Base-by-base conservation (phyloP, 2,888 invertebrate genomes). In the Drosophila mimetica region DNA sequence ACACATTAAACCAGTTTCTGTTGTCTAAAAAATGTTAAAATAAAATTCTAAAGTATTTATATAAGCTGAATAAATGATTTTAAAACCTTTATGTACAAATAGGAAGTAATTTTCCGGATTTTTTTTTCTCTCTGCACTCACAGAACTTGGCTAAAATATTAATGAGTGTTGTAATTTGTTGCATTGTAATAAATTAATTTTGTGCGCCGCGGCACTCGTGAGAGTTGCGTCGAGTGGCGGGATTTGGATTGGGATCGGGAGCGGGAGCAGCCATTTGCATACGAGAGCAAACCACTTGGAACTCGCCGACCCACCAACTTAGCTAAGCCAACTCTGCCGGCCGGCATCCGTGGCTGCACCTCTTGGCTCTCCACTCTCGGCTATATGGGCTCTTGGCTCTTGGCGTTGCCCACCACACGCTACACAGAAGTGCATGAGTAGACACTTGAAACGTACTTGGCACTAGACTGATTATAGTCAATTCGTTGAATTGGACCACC, bases 381-480 rank as follows among this genome's bases (percentile, higher is more conserved):
- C 37, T 39, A 5, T 34, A 20, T 20, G 41, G 41, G 13, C 30
- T 41, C 41, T 44, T 28, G 28, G 18, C 69, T 52, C 47, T 54
- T 42, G 46, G 36, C 55, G 30, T 34, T 50, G 52, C 50, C 46
- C 60, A 39, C 69, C 55, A 66, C 59, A 65, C 58, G 57, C 57
- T 42, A 55, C 58, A 66, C 53, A 60, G 86, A 73, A 88, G 86
- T 88, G 82, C 84, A 80, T 83, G 88, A 88, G 88, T 84, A 88
- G 88, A 75, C 79, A 85, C 89, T 85, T 82, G 75, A 84, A 87
- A 85, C 74, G 89, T 88, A 84, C 84, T 89, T 89, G 89, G 77
- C 86, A 79, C 88, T 88, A 83, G 86, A 89, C 85, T 85, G 85
- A 85, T 85, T 85, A 85, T 86, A 85, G 88, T 85, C 89, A 85